Conservation (phyloP, 2,113 vertebrate species). For the Solea solea region DNA sequence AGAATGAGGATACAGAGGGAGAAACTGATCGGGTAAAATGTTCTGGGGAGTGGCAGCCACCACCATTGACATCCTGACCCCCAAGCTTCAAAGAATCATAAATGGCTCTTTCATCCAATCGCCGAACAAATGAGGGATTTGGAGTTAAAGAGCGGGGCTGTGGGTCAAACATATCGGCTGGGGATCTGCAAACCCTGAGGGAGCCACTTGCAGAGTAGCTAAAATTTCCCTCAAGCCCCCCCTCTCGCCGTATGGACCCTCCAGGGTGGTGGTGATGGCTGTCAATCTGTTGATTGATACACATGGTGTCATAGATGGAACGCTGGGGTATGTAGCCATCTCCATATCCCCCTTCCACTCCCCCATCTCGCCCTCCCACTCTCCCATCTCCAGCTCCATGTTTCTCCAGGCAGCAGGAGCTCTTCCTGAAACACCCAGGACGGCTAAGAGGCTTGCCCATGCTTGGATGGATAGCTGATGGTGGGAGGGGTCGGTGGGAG, state of each 20-base stretch:
- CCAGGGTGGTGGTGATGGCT: constrained; percentile 76
- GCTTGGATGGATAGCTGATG: constrained; percentile 57
- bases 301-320: constrained; percentile 96
- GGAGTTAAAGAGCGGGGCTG: constrained; percentile 84
- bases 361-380: constrained; percentile 85
- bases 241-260: constrained; percentile 84
- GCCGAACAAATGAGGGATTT: constrained; percentile 83
- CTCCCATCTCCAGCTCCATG: constrained; percentile 87
- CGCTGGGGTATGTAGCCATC: constrained; percentile 96
- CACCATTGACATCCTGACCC: constrained; percentile 83
- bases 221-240: constrained; percentile 78
- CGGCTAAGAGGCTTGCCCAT: constrained; percentile 99
- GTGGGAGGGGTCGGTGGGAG: constrained; percentile 69
- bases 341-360: constrained; percentile 89
- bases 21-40: constrained; percentile 76
- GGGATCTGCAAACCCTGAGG: constrained; percentile 75
- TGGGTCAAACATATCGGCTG: constrained; percentile 84
- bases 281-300: constrained; percentile 98
- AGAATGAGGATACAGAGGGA: constrained; percentile 79
- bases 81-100: constrained; percentile 94
- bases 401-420: constrained; percentile 93
- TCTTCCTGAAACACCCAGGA: constrained; percentile 95
- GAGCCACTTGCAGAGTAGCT: constrained; percentile 71
- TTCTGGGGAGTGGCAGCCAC: constrained; percentile 79
- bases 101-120: constrained; percentile 93